Conservation (phyloP, 2,797 vertebrate genomes). For the Toxotes lorentzi region DNA sequence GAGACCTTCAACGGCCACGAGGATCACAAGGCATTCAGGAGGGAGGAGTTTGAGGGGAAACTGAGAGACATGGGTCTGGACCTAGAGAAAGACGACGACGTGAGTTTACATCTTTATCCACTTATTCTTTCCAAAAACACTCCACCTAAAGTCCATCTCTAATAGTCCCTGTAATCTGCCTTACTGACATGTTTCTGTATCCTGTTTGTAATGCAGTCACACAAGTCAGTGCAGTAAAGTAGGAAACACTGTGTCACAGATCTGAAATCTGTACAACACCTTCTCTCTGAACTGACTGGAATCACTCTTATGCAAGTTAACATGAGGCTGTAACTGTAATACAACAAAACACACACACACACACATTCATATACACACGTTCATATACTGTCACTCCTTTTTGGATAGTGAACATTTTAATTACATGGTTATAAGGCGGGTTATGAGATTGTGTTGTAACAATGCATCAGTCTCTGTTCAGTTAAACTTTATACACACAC, state of each 20-base stretch:
- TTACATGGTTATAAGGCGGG: too few relatives aligned
- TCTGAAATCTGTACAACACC: too few relatives aligned
- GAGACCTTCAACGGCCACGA: conserved; percentile 87
- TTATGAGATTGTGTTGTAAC: too few relatives aligned
- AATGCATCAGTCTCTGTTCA: too few relatives aligned
- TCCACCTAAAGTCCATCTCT: background rate
- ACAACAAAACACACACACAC: background rate
- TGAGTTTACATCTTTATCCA: conserved; percentile 73
- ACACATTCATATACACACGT: too few relatives aligned
- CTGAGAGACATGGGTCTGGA: conserved; percentile 94
- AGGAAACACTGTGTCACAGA: background rate
- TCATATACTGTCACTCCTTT: too few relatives aligned
- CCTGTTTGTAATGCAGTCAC: background rate
- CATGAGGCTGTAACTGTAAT: background rate
- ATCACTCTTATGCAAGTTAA: background rate
- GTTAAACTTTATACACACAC: too few relatives aligned
- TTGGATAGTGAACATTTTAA: too few relatives aligned
- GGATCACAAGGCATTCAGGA: conserved; percentile 89
- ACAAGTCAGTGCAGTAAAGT: background rate
- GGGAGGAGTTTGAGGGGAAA: conserved; percentile 93
- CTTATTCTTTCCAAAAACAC: background rate
- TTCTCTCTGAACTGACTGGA: background rate
- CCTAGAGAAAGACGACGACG: conserved; percentile 94
- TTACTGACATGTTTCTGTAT: background rate
- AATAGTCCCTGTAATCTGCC: background rate